Percentiles rank a stretch among this genome's conserved stretches.
These are phyloP conservation scores for Octodon degus DNA, from an alignment of 2,113 vertebrate genomes.

Conservation along the genomic window DNA sequence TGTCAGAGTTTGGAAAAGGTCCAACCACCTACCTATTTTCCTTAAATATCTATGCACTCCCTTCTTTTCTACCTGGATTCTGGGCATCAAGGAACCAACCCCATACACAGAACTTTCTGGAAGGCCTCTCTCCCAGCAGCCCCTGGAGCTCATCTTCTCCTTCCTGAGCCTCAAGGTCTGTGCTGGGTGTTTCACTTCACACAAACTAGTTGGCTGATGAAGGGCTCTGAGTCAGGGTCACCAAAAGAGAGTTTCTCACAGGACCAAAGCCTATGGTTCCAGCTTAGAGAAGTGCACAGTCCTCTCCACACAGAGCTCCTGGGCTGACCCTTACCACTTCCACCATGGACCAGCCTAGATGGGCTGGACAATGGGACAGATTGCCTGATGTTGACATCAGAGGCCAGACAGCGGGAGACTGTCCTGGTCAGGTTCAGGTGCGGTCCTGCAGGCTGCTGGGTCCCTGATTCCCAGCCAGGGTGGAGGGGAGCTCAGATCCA, in stretches of 20 bases:
- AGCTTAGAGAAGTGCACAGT: background rate
- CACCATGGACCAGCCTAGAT: background rate
- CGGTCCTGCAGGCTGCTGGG: background rate
- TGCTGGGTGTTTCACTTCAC: background rate
- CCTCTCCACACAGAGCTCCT: too few species aligned
- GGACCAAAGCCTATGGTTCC: background rate
- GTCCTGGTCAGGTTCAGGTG: rapidly evolving
- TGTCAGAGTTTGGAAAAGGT: background rate
- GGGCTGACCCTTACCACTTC: background rate
- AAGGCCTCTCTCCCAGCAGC: background rate
- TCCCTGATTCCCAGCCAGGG: background rate
- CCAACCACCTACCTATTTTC: background rate
- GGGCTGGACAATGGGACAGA: background rate
- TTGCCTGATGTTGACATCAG: background rate
- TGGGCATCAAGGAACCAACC: background rate
- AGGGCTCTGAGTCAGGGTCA: too few species aligned
- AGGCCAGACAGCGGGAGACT: background rate
- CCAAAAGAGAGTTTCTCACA: background rate
- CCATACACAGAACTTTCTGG: background rate
- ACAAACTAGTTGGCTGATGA: background rate
- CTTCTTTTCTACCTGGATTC: background rate
- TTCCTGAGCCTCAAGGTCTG: background rate
- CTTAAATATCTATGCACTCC: background rate
- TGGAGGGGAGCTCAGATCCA: background rate
- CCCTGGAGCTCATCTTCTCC: background rate